Evolutionary conservation across 35 echinoderm and acorn worm species (phyloP).

Genomic region (Hemicentrotus pulcherrimus): DNA sequence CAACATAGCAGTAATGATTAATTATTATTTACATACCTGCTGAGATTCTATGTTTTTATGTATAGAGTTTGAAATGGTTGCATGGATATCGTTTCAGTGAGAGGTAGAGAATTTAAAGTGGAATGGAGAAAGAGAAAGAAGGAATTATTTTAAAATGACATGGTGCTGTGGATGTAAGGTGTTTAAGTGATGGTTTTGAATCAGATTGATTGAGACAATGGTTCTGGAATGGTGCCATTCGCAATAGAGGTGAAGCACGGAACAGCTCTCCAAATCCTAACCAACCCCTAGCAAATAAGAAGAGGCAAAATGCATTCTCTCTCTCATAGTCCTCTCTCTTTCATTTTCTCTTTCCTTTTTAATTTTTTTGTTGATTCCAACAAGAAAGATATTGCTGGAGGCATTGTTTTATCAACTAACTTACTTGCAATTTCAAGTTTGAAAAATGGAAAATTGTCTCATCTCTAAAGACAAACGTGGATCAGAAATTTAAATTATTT

Average conservation of each 20-base stretch:
- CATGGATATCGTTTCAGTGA: background rate
- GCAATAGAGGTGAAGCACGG: slow-evolving; percentile 38
- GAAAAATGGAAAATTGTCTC: background rate
- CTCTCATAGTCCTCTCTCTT: slow-evolving; percentile 29
- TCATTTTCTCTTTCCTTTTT: background rate
- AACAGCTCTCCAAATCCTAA: slow-evolving; percentile 26
- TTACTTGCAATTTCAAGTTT: background rate
- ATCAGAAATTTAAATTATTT: background rate
- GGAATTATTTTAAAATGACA: background rate
- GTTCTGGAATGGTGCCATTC: slow-evolving; percentile 32
- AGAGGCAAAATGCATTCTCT: slow-evolving; percentile 53
- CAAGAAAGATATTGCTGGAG: background rate
- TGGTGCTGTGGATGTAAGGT: background rate
- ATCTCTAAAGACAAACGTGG: background rate
- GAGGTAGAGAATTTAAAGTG: background rate
- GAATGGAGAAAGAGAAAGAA: background rate
- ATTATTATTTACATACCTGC: too few relatives aligned
- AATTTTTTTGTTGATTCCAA: background rate
- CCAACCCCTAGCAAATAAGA: slow-evolving; percentile 41
- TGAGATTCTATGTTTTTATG: background rate
- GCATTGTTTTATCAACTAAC: background rate
- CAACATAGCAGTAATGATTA: too few relatives aligned
- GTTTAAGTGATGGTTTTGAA: background rate
- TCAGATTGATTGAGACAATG: slow-evolving; percentile 9
- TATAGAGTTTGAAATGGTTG: background rate